Conservation (phyloP, 2,888 invertebrate genomes). For the Drosophila pegasa region DNA sequence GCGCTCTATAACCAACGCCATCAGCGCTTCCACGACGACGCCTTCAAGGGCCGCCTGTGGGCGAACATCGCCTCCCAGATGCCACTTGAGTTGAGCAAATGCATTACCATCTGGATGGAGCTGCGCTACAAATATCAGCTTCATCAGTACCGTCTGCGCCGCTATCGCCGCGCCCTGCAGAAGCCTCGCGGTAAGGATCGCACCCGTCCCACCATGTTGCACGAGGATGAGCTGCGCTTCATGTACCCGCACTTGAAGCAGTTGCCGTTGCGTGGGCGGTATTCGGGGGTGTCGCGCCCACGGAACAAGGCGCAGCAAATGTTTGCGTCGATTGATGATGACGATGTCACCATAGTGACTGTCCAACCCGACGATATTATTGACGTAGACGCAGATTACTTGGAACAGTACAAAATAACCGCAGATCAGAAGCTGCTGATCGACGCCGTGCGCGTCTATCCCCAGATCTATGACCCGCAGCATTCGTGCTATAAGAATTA, state of each 20-base stretch:
- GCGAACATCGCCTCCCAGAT: slow-evolving; percentile 60
- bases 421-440: slow-evolving; percentile 50
- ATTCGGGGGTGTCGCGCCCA: too few relatives aligned
- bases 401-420: slow-evolving; percentile 16
- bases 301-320: background rate
- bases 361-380: slow-evolving; percentile 51
- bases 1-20: slow-evolving; percentile 68
- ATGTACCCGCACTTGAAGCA: slow-evolving; percentile 72
- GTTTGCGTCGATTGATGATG: background rate
- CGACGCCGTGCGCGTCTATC: slow-evolving; percentile 64
- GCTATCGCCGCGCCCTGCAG: slow-evolving; percentile 41
- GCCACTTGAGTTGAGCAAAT: slow-evolving; percentile 41
- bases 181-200: background rate
- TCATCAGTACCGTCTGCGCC: slow-evolving; percentile 64
- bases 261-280: slow-evolving; percentile 4
- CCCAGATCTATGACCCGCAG: slow-evolving; percentile 70
- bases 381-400: slow-evolving; percentile 54
- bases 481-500: slow-evolving; percentile 55
- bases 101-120: slow-evolving; percentile 73
- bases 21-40: slow-evolving; percentile 59
- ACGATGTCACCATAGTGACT: slow-evolving; percentile 39
- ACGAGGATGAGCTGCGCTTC: slow-evolving; percentile 78
- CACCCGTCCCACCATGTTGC: slow-evolving; percentile 66
- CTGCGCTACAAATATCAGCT: slow-evolving; percentile 75
- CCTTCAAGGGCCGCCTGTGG: slow-evolving; percentile 69